phyloP scores from a whole-genome alignment of 2,888 invertebrate species.

The Nemoura dubitans region DNA sequence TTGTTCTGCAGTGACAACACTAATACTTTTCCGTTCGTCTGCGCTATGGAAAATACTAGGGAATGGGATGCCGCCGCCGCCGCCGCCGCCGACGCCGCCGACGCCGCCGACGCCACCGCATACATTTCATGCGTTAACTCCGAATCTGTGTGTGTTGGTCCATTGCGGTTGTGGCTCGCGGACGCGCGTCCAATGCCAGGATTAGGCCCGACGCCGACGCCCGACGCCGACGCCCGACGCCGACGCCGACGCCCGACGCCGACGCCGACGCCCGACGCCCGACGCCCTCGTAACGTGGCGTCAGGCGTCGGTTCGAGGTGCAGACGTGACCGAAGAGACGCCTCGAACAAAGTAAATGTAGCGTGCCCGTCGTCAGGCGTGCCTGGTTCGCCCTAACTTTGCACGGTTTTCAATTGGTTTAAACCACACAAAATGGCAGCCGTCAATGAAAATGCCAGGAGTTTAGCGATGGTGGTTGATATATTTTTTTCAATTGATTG shows the following conservation, averaged over 20 bases:
- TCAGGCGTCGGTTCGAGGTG: slow-evolving; percentile 17
- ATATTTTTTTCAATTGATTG: no score
- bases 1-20: background rate
- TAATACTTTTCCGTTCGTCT: background rate
- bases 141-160: background rate
- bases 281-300: slow-evolving; percentile 8
- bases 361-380: background rate
- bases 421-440: background rate
- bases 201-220: background rate
- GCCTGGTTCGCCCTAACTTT: background rate
- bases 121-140: slow-evolving; percentile 7
- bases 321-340: background rate
- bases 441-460: background rate
- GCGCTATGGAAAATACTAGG: background rate
- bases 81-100: background rate
- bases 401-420: background rate
- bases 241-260: no score
- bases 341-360: background rate
- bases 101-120: background rate
- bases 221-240: no score
- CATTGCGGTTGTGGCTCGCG: slow-evolving; percentile 7
- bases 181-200: background rate
- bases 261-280: no score
- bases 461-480: no score
- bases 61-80: background rate